Conservation (phyloP, 1,140 invertebrate species). For the Cydia pomonella region DNA sequence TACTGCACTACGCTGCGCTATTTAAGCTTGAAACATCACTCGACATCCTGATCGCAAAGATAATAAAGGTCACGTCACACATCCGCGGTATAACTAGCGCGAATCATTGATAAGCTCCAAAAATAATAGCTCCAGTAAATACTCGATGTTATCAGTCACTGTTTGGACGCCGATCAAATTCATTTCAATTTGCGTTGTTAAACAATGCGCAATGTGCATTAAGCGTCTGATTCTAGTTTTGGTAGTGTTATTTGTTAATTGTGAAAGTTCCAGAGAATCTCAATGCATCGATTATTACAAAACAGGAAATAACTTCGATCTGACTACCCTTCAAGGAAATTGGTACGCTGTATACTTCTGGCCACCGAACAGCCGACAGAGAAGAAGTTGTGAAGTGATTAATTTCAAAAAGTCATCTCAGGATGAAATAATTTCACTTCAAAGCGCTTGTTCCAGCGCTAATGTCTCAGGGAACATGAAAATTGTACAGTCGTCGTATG, state of each 20-base stretch:
- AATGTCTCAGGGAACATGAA: slow-evolving; percentile 39
- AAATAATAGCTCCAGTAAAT: slow-evolving; percentile 2
- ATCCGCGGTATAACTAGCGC: background rate
- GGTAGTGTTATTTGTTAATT: slow-evolving; percentile 29
- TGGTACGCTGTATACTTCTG: slow-evolving; percentile 69
- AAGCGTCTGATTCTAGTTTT: slow-evolving; percentile 35
- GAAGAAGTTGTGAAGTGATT: slow-evolving; percentile 54
- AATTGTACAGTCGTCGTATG: slow-evolving; percentile 54
- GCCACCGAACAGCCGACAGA: slow-evolving; percentile 59
- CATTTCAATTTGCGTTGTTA: slow-evolving; percentile 45
- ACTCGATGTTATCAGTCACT: background rate
- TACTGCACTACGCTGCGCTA: too few relatives aligned
- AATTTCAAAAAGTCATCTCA: slow-evolving; percentile 50
- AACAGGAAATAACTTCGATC: slow-evolving; percentile 57
- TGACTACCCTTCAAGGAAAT: slow-evolving; percentile 51
- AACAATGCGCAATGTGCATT: slow-evolving; percentile 36
- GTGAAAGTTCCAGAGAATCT: slow-evolving; percentile 41
- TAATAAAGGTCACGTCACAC: slow-evolving; percentile 5
- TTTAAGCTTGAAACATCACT: background rate
- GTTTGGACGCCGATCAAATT: background rate
- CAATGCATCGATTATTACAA: slow-evolving; percentile 66
- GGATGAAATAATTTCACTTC: slow-evolving; percentile 35
- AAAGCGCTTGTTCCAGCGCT: slow-evolving; percentile 41
- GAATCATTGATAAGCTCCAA: background rate
- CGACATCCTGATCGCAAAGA: slow-evolving; percentile 14